Base-by-base conservation (phyloP, 1,140 invertebrate genomes). In the Drosophila repletoides region DNA sequence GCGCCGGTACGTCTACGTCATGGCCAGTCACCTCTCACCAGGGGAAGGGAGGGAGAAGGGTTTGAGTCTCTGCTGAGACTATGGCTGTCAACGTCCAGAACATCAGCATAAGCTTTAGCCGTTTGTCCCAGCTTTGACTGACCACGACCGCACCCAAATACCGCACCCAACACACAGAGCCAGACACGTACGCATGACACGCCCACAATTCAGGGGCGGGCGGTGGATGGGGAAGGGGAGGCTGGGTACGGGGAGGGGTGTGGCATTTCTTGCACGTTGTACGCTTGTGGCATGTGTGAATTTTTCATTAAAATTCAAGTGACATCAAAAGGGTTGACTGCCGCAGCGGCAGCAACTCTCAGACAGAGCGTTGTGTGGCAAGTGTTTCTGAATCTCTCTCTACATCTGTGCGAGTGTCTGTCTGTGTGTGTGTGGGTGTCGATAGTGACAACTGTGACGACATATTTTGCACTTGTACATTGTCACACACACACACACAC, bases 271-370 rank as follows among this genome's bases (percentile, higher is more conserved):
- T 76, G 76, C 77, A 69, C 72, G 56, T 38, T 65, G 60, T 60
- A 46, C 68, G 81, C 76, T 72, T 86, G 80, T 87, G 80, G 80
- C 64, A 86, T 86, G 81, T 86, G 80, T 86, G 80, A 86, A 86
- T 86, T 86, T 86, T 86, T 86, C 81, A 86, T 86, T 86, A 86
- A 86, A 86, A 86, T 86, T 86, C 80, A 86, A 86, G 80, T 70
- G 80, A 86, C 80, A 86, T 86, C 80, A 86, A 86, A 86, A 86
- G 81, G 80, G 81, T 86, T 86, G 81, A 86, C 80, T 86, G 64
- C 38, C 4, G 15, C 60, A 34, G 21, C 40, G 21, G 21, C 41
- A 21, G 15, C 15, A 9, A 22, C 34, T 48, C 53, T 58, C 34
- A 22, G 29, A 29, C n/a, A n/a, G n/a, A n/a, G n/a, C n/a, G n/a